Evolutionary conservation across 2,113 vertebrate genomes (phyloP).

Genomic region (Phalacrocorax aristotelis): DNA sequence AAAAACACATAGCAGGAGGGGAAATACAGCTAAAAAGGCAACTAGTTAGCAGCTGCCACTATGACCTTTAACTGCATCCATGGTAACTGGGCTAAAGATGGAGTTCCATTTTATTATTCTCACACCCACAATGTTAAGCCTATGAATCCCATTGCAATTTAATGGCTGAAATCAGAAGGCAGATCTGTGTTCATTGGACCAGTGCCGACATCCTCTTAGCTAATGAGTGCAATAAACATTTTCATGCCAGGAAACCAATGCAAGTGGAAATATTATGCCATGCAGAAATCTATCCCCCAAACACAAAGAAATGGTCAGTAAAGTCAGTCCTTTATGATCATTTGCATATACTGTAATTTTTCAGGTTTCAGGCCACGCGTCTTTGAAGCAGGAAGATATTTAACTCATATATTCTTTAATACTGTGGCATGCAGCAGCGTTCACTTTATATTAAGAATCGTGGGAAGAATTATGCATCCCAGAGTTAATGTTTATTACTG

Average conservation of each 20-base stretch:
- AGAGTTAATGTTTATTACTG: constrained; percentile 52
- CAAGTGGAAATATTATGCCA: constrained; percentile 91
- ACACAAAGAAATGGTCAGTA: constrained; percentile 81
- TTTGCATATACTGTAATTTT: constrained; percentile 65
- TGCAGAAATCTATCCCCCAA: constrained; percentile 82
- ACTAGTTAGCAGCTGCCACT: constrained; percentile 89
- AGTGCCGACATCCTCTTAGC: constrained; percentile 91
- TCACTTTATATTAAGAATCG: constrained; percentile 34
- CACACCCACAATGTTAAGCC: constrained; percentile 85
- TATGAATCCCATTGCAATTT: constrained; percentile 84
- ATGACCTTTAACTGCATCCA: constrained; percentile 92
- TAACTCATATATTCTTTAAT: constrained; percentile 35
- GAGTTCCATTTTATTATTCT: constrained; percentile 90
- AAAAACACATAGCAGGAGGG: constrained; percentile 62
- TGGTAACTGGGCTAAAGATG: constrained; percentile 88
- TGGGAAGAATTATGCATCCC: constrained; percentile 58
- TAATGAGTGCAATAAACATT: constrained; percentile 99
- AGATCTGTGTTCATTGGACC: constrained; percentile 93
- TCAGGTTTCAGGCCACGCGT: constrained; percentile 34
- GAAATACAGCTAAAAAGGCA: constrained; percentile 83
- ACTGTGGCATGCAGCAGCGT: neutral
- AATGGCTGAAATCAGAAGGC: constrained; percentile 87
- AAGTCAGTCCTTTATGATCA: constrained; percentile 50
- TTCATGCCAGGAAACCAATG: constrained; percentile 91
- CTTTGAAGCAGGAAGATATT: constrained; percentile 41